phyloP scores from a whole-genome alignment of 2,113 vertebrate species.

The Arizona elegans region DNA sequence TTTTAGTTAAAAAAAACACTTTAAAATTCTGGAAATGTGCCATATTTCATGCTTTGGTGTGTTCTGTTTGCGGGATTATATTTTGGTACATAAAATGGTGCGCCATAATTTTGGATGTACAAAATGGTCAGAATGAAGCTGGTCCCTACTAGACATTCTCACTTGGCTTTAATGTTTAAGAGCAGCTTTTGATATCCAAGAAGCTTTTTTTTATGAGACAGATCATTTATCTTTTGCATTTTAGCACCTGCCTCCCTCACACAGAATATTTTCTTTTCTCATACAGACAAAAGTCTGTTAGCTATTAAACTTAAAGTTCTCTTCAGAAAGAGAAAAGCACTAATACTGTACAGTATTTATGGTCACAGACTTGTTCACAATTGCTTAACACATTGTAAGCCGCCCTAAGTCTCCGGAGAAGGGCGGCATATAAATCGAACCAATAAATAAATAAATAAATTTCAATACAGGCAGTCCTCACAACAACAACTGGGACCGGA shows the following conservation, averaged over 20 bases:
- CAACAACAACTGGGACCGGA: no score
- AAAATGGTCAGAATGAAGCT: background rate
- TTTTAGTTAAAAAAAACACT: background rate
- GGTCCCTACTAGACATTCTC: background rate
- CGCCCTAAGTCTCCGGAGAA: no score
- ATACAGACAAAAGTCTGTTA: background rate
- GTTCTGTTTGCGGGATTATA: background rate
- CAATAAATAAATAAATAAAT: background rate
- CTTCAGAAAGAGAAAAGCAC: background rate
- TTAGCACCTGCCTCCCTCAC: background rate
- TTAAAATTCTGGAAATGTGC: background rate
- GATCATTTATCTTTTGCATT: constrained; percentile 5
- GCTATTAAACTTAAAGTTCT: constrained; percentile 1
- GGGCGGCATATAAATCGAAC: no score
- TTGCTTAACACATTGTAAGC: no score
- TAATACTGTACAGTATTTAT: background rate
- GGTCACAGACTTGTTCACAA: background rate
- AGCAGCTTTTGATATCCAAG: background rate
- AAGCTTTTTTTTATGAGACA: background rate
- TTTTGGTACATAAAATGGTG: accelerated
- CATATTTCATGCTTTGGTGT: background rate
- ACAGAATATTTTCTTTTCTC: background rate
- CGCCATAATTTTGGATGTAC: background rate
- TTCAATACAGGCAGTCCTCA: background rate
- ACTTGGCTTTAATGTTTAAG: background rate